Evolutionary conservation across 2,113 vertebrate species (phyloP).

Genomic region (Gambusia holbrooki): DNA sequence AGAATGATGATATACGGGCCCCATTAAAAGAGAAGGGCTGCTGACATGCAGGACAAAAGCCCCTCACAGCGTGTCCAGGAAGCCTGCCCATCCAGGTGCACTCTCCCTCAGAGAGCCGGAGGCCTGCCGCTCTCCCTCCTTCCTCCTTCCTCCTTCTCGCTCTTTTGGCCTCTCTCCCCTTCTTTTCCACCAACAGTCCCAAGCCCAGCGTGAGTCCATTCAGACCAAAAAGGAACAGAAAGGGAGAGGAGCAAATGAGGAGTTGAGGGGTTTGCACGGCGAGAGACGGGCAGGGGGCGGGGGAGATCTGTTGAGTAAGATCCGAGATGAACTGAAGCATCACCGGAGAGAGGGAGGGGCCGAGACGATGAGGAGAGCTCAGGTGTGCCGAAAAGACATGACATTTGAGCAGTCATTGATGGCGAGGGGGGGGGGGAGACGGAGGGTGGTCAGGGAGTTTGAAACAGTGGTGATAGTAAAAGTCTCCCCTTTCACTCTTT

Average conservation of each 20-base stretch:
- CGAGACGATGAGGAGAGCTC: conserved; percentile 37
- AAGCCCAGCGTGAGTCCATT: conserved; percentile 68
- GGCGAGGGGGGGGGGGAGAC: neutral
- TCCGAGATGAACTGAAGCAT: conserved; percentile 27
- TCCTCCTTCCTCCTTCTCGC: conserved; percentile 33
- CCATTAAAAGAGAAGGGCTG: conserved; percentile 75
- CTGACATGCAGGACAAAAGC: conserved; percentile 80
- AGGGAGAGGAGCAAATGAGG: conserved; percentile 66
- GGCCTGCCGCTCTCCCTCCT: conserved; percentile 55
- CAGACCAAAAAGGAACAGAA: conserved; percentile 60
- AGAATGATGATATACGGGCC: conserved; percentile 79
- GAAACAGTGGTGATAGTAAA: conserved; percentile 77
- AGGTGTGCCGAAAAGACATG: conserved; percentile 80
- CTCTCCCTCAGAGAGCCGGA: conserved; percentile 73
- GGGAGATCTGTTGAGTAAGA: conserved; percentile 55
- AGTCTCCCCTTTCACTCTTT: conserved; percentile 68
- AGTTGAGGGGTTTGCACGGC: conserved; percentile 46
- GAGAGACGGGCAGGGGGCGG: conserved; percentile 34
- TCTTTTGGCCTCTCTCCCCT: conserved; percentile 27
- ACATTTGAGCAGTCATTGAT: conserved; percentile 80
- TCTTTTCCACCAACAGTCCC: conserved; percentile 16
- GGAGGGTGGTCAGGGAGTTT: conserved; percentile 57
- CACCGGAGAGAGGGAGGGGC: neutral
- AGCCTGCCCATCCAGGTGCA: conserved; percentile 76
- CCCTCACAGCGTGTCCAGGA: conserved; percentile 84